A percentile compares a stretch with the other conserved stretches of the same genome.
Conservation (phyloP, 2,888 invertebrate genomes). For the Napeogenes inachia region DNA sequence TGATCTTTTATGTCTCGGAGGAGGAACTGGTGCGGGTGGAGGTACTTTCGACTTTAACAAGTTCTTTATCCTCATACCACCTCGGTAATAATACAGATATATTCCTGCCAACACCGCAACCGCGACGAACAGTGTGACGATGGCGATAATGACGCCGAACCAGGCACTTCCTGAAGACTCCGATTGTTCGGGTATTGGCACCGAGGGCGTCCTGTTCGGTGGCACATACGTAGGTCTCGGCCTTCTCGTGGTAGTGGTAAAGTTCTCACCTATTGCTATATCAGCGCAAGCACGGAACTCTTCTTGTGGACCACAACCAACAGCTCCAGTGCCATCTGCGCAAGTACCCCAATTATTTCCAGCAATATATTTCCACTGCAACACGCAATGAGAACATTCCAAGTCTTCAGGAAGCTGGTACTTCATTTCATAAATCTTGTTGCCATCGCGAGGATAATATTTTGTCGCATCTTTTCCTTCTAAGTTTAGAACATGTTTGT, state of each 20-base stretch:
- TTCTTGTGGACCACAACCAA: slow-evolving; percentile 93
- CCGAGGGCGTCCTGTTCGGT: slow-evolving; percentile 60
- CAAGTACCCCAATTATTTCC: slow-evolving; percentile 91
- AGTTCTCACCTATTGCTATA: slow-evolving; percentile 81
- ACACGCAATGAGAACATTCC: slow-evolving; percentile 87
- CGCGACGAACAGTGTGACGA: slow-evolving; percentile 81
- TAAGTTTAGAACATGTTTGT: slow-evolving; percentile 81
- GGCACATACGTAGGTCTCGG: slow-evolving; percentile 69
- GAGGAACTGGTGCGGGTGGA: slow-evolving; percentile 60
- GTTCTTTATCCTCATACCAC: slow-evolving; percentile 81
- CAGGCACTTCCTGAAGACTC: slow-evolving; percentile 68
- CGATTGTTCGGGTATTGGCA: slow-evolving; percentile 54
- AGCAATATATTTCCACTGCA: slow-evolving; percentile 93
- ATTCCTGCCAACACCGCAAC: slow-evolving; percentile 81
- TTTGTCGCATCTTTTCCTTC: slow-evolving; percentile 72
- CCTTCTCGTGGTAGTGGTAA: slow-evolving; percentile 62
- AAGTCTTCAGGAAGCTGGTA: slow-evolving; percentile 80
- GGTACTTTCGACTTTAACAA: slow-evolving; percentile 74
- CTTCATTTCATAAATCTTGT: slow-evolving; percentile 86
- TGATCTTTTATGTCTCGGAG: slow-evolving; percentile 63
- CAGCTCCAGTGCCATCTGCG: slow-evolving; percentile 83
- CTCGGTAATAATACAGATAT: slow-evolving; percentile 87
- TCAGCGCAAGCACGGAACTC: slow-evolving; percentile 92
- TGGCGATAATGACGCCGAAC: slow-evolving; percentile 79
- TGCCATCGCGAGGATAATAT: slow-evolving; percentile 87